Evolutionary conservation across 2,888 invertebrate species (phyloP), one percentile per base, ranked within the genome.

Genomic region (Embidobia sp.): DNA sequence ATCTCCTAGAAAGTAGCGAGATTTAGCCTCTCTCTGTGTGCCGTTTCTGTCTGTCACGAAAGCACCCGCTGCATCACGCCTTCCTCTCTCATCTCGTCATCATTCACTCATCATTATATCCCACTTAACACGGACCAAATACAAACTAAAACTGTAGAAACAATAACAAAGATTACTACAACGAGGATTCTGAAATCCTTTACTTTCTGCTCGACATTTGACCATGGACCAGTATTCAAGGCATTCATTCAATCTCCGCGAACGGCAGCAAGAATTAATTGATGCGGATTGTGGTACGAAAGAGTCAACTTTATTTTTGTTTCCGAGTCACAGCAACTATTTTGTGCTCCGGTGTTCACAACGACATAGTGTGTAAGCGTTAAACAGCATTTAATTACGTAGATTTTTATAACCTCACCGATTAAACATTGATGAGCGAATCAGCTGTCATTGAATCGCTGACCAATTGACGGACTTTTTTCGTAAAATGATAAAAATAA

Each of bases 1-100:
- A 76, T 76, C 81, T 72, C 78, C 79, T 81, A 83, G 80, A 80
- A 61, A 51, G 77, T 85, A 83, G 82, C 73, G 70, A 67, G 55
- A 59, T 46, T 33, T 74, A 69, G 53, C 42, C 22, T 69, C 61
- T 57, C 37, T 55, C 27, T 49, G 29, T 72, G 40, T 61, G 53
- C 51, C 59, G 33, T 63, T 46, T 73, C 48, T 72, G 44, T 78
- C 46, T 55, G 19, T 57, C 59, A 64, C 57, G 33, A 48, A 76
- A 70, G 63, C 75, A 78, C 57, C 40, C 27, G 66, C 57, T 74
- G 26, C 63, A 42, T 67, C 53, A 66, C 55, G 29, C 67, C 55
- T 63, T 57, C 46, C 31, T 48, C 37, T 53, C n/a, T 53, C 53
- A 53, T 16, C 31, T 8, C 19, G 10, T 66, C 70, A 79, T 76